phyloP scores from a whole-genome alignment of 2,888 invertebrate genomes.

The Idaea straminata region DNA sequence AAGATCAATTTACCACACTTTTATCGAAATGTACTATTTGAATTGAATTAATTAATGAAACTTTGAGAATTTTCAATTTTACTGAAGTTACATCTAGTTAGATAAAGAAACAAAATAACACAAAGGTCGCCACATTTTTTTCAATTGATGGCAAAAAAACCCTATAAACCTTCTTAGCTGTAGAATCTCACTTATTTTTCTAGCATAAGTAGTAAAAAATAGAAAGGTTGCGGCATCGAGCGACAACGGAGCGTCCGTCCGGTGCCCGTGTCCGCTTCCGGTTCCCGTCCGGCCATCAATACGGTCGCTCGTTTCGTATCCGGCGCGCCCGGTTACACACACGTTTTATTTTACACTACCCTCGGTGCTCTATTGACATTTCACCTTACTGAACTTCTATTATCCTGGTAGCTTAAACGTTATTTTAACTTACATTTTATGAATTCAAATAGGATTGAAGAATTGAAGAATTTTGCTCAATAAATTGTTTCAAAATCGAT shows the following conservation, averaged over 20 bases:
- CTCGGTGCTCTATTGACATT: background rate
- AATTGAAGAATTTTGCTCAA: background rate
- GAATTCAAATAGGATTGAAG: background rate
- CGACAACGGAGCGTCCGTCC: constrained; percentile 29
- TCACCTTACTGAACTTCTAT: background rate
- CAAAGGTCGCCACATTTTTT: background rate
- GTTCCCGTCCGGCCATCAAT: constrained; percentile 47
- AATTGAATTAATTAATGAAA: too few species aligned
- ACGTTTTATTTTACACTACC: background rate
- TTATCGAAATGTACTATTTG: too few species aligned
- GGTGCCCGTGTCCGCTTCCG: constrained; percentile 38
- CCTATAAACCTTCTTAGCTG: background rate
- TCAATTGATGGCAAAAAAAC: background rate
- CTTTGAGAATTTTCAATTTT: too few species aligned
- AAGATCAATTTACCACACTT: too few species aligned
- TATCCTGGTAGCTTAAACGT: background rate
- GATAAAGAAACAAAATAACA: background rate
- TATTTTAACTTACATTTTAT: background rate
- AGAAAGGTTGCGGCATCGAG: background rate
- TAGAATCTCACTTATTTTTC: background rate
- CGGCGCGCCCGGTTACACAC: background rate
- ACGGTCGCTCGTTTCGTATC: constrained; percentile 20
- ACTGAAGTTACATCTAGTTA: too few species aligned
- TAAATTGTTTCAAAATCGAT: background rate
- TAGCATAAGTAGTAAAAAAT: background rate